Conservation (phyloP, 1,140 invertebrate genomes). For the Drosophila virilis region DNA sequence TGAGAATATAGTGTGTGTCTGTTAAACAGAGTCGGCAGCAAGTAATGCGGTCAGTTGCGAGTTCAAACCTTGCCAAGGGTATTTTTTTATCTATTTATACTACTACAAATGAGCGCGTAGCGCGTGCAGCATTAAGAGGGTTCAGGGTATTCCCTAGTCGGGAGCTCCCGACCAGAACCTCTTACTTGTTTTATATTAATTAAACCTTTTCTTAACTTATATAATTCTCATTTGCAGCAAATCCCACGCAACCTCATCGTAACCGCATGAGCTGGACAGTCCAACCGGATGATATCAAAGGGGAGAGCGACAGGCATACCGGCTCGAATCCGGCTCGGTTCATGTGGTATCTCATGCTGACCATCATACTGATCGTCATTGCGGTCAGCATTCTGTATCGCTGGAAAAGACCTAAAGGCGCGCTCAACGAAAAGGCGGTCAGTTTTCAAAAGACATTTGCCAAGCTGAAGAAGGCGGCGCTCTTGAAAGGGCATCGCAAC, state of each 20-base stretch:
- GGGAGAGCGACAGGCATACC: constrained; percentile 6
- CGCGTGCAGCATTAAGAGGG: no score
- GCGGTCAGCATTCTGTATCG: constrained; percentile 46
- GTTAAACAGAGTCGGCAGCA: no score
- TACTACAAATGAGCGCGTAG: no score
- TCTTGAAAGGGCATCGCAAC: background rate
- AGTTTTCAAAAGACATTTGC: constrained; percentile 41
- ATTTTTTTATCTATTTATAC: no score
- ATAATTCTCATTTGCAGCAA: background rate
- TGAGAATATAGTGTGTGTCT: no score
- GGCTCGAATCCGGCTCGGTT: constrained; percentile 25
- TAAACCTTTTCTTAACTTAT: no score
- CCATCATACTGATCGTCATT: constrained; percentile 22
- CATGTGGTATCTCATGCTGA: constrained; percentile 41
- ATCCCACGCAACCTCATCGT: background rate
- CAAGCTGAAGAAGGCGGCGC: constrained; percentile 14
- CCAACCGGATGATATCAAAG: constrained; percentile 31
- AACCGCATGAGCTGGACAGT: constrained; percentile 45
- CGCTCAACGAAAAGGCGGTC: constrained; percentile 46
- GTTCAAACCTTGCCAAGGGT: no score
- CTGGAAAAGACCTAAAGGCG: constrained; percentile 27
- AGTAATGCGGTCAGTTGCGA: no score
- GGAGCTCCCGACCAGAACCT: no score
- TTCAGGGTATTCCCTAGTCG: no score
- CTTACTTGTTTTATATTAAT: no score